phyloP scores from a whole-genome alignment of 2,888 invertebrate genomes.

The Amphimallon solstitiale region DNA sequence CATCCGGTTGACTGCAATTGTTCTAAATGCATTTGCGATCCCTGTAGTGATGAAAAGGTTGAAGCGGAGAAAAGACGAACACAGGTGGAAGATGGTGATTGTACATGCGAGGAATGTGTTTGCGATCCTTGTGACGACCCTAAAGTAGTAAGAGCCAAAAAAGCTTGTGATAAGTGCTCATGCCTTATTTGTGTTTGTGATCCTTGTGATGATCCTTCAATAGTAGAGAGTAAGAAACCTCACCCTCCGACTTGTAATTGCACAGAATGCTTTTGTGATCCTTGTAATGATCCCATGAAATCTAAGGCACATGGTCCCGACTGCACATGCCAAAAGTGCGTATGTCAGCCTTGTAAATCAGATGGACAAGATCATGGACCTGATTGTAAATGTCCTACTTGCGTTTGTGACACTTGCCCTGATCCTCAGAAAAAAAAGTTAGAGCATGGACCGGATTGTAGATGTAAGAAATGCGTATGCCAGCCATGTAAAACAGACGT shows the following conservation, averaged over 20 bases:
- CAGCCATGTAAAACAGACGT: constrained; percentile 33
- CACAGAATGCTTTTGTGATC: constrained; percentile 34
- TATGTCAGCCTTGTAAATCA: constrained; percentile 17
- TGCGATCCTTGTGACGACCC: constrained; percentile 31
- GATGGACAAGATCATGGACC: background rate
- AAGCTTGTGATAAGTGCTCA: background rate
- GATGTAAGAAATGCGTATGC: constrained; percentile 36
- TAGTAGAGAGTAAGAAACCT: constrained; percentile 1
- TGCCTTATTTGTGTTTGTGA: constrained; percentile 27
- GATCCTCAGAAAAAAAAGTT: background rate
- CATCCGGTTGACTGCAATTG: constrained; percentile 26
- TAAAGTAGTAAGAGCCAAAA: background rate
- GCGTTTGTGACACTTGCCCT: constrained; percentile 1
- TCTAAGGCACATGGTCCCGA: constrained; percentile 8
- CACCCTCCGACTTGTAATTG: constrained; percentile 39
- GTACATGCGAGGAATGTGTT: constrained; percentile 36
- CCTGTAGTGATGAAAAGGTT: constrained; percentile 22
- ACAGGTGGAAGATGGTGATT: constrained; percentile 9
- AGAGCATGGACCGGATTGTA: constrained; percentile 28
- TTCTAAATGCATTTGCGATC: constrained; percentile 22
- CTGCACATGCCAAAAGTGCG: constrained; percentile 22
- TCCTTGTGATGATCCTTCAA: constrained; percentile 26
- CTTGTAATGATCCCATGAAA: constrained; percentile 29
- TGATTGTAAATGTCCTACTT: constrained; percentile 6
- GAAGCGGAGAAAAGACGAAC: background rate